Evolutionary conservation across 1,140 invertebrate species (phyloP).

Genomic region (Lanistes nyassanus): DNA sequence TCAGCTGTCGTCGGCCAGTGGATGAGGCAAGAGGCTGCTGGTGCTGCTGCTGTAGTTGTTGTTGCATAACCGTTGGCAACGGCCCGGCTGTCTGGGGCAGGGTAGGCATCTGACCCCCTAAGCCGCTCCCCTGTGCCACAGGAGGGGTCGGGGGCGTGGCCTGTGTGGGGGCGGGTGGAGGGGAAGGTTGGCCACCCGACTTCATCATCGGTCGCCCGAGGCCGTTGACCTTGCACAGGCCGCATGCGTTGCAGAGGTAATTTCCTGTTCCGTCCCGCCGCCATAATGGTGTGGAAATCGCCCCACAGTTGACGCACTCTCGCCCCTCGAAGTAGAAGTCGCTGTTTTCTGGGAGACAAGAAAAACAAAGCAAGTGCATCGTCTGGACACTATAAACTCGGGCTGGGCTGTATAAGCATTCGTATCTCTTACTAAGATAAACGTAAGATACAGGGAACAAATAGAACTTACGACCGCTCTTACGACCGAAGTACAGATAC

Average conservation of each 20-base stretch:
- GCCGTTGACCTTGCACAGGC: constrained; percentile 86
- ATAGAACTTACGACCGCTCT: no score
- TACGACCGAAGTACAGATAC: no score
- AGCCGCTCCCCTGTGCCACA: background rate
- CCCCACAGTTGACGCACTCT: constrained; percentile 68
- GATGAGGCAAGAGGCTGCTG: background rate
- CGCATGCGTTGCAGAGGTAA: constrained; percentile 74
- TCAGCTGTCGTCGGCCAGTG: background rate
- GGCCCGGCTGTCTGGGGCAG: constrained; percentile 1
- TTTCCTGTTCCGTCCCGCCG: constrained; percentile 66
- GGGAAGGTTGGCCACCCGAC: background rate
- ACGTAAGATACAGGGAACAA: no score
- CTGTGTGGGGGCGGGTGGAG: constrained; percentile 9
- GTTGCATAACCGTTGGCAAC: background rate
- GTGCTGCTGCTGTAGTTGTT: background rate
- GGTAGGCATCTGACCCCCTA: constrained; percentile 1
- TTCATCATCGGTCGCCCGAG: constrained; percentile 1
- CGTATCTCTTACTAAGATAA: no score
- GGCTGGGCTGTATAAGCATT: no score
- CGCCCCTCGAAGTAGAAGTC: constrained; percentile 60
- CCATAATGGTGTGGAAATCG: constrained; percentile 67
- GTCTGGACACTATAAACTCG: no score
- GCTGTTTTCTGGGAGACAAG: constrained; percentile 11
- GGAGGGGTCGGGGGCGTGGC: constrained; percentile 27
- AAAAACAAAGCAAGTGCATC: background rate